Conservation (phyloP, 2,113 vertebrate genomes). For the Maccullochella peelii region DNA sequence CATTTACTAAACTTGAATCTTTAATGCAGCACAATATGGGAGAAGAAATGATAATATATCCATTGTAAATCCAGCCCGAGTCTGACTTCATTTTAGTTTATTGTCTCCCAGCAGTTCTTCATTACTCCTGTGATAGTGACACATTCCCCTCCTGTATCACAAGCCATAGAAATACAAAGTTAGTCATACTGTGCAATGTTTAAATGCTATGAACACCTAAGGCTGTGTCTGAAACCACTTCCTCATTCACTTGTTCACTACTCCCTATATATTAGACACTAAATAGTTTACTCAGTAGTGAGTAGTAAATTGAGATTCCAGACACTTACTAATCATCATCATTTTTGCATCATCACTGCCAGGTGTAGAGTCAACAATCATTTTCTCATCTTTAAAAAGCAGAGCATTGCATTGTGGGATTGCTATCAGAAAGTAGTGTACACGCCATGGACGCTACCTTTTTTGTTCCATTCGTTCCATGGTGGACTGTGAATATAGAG, state of each 20-base stretch:
- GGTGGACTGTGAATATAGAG: too few relatives aligned
- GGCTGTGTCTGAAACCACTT: too few relatives aligned
- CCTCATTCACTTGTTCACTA: not conserved
- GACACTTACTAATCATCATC: not conserved
- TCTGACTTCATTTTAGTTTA: not conserved
- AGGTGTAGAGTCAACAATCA: not conserved
- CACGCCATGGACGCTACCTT: not conserved
- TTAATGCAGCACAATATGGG: too few relatives aligned
- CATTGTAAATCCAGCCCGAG: not conserved
- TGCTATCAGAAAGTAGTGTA: not conserved
- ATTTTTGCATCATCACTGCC: not conserved
- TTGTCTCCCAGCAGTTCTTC: not conserved
- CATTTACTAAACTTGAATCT: too few relatives aligned
- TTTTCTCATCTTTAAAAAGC: not conserved
- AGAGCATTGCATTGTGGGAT: not conserved
- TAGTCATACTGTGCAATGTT: not conserved
- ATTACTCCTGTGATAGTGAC: not conserved
- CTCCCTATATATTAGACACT: not conserved
- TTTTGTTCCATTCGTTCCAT: not conserved
- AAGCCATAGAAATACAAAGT: too few relatives aligned
- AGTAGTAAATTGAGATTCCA: not conserved
- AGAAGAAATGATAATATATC: not conserved
- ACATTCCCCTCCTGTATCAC: too few relatives aligned
- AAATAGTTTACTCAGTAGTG: not conserved
- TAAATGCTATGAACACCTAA: not conserved